Evolutionary conservation across 2,113 vertebrate genomes (phyloP).

Genomic region (Glaucidium brasilianum): DNA sequence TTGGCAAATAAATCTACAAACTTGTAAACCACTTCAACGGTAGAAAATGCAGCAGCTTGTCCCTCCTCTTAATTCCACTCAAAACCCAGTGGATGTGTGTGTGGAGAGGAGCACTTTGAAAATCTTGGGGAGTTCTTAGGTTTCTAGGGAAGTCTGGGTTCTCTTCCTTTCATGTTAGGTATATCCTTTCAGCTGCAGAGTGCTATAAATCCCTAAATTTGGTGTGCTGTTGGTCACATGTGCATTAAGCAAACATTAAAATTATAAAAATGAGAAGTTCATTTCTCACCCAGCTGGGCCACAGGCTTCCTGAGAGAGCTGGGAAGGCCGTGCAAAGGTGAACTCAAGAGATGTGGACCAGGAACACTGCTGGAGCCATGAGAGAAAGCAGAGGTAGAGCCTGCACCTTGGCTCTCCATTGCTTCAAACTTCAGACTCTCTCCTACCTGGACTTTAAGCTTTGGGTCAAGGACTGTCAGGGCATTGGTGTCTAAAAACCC

Average conservation of each 20-base stretch:
- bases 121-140: not conserved
- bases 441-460: not conserved
- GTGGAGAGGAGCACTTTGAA: not conserved
- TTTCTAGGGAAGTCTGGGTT: not conserved
- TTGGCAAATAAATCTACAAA: not conserved
- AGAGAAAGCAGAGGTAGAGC: not conserved
- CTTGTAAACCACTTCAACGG: not conserved
- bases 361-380: rapidly evolving
- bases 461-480: not conserved
- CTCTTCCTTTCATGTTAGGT: not conserved
- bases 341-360: not conserved
- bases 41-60: not conserved
- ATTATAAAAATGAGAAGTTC: not conserved
- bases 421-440: not conserved
- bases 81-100: not conserved
- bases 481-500: not conserved
- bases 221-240: not conserved
- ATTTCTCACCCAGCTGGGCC: not conserved
- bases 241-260: not conserved
- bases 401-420: not conserved
- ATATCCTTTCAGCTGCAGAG: not conserved
- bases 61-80: not conserved
- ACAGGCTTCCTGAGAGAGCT: not conserved
- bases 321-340: not conserved
- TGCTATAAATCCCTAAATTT: not conserved